Evolutionary conservation across 1,140 invertebrate species (phyloP).

Genomic region (Mactra quadrangularis): DNA sequence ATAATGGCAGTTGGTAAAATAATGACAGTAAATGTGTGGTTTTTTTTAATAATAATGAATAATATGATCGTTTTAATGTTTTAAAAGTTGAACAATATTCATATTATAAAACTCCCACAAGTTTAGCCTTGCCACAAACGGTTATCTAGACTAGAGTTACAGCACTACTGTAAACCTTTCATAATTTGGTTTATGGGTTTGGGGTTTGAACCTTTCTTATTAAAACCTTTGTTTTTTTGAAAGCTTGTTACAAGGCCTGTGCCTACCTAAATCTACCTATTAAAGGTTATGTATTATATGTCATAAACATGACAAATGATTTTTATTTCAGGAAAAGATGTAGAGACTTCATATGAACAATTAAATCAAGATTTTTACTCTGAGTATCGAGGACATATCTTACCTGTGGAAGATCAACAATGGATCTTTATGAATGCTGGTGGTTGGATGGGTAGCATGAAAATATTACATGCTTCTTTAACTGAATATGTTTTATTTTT

Average conservation of each 20-base stretch:
- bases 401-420: slow-evolving; percentile 74
- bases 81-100: no score
- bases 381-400: slow-evolving; percentile 79
- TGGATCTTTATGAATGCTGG: slow-evolving; percentile 84
- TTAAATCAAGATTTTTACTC: slow-evolving; percentile 74
- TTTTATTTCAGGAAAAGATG: slow-evolving; percentile 60
- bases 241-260: neutral
- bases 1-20: no score
- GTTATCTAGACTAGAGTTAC: neutral
- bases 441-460: slow-evolving; percentile 83
- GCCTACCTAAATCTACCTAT: neutral
- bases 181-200: neutral
- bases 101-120: no score
- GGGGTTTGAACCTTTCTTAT: neutral
- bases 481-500: slow-evolving; percentile 84
- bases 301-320: neutral
- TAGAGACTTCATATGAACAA: slow-evolving; percentile 66
- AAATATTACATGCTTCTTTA: slow-evolving; percentile 81
- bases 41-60: no score
- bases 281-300: neutral
- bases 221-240: neutral
- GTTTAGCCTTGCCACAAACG: neutral
- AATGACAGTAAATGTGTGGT: no score
- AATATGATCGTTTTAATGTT: no score
- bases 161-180: neutral